A percentile compares a stretch with the other conserved stretches of the same genome.
Evolutionary conservation across 2,113 vertebrate species (phyloP).

Genomic region (Brevimyrus niger): DNA sequence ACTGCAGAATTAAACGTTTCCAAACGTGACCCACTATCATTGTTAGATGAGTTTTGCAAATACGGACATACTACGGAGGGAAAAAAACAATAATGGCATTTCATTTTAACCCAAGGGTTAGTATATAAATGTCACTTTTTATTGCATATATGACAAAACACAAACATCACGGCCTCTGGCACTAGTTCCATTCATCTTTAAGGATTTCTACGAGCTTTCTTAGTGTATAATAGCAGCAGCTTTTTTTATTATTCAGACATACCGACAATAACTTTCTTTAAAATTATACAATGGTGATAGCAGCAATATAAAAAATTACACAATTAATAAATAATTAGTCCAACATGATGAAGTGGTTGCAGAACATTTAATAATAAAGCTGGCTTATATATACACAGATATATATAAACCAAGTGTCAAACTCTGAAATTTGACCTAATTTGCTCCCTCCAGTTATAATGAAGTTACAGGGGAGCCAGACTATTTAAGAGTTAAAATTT

Average conservation of each 20-base stretch:
- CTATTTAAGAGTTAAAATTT: conserved; percentile 13
- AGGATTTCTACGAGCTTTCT: conserved; percentile 45
- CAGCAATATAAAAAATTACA: conserved; percentile 78
- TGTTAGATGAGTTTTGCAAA: conserved; percentile 8
- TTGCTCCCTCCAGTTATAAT: neutral
- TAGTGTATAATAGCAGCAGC: conserved; percentile 74
- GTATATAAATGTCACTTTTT: conserved; percentile 77
- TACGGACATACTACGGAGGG: neutral
- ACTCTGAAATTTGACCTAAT: conserved; percentile 34
- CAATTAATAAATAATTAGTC: conserved; percentile 91
- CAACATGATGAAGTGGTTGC: conserved; percentile 73
- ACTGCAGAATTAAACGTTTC: neutral
- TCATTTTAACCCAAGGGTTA: conserved; percentile 16
- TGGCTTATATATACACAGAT: conserved; percentile 53
- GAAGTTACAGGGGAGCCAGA: conserved; percentile 3
- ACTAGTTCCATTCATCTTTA: conserved; percentile 67
- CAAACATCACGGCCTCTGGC: conserved; percentile 69
- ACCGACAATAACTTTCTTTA: conserved; percentile 70
- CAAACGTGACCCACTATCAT: neutral
- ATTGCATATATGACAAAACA: conserved; percentile 89
- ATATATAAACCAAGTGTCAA: conserved; percentile 30
- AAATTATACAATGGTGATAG: conserved; percentile 68
- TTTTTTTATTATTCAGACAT: conserved; percentile 70
- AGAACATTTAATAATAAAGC: conserved; percentile 54
- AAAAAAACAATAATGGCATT: neutral